These are phyloP conservation scores for Callipepla californica DNA, from an alignment of 2,113 vertebrate species.

Conservation along the genomic window DNA sequence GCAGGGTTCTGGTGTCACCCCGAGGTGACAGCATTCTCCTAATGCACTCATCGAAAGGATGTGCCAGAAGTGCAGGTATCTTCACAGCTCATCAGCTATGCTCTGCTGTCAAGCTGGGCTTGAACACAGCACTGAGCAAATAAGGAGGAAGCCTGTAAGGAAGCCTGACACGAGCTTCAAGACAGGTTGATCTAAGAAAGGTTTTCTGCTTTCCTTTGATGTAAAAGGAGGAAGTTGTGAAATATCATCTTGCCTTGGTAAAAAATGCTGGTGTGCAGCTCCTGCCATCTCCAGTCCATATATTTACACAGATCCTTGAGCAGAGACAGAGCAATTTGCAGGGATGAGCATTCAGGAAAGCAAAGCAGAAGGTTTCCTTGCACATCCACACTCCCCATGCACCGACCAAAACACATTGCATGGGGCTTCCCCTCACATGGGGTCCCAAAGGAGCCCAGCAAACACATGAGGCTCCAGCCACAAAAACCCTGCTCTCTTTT, in stretches of 20 bases:
- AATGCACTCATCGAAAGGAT: neutral
- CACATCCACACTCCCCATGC: neutral
- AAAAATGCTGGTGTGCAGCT: neutral
- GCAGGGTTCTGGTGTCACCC: neutral
- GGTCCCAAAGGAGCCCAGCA: neutral
- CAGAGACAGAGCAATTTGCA: slow-evolving; percentile 40
- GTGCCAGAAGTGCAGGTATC: accelerated
- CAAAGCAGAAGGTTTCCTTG: neutral
- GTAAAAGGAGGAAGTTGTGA: neutral
- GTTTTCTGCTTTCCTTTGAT: slow-evolving; percentile 13
- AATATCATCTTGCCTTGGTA: neutral
- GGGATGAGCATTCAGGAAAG: neutral
- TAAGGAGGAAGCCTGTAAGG: neutral
- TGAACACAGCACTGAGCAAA: neutral
- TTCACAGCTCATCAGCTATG: neutral
- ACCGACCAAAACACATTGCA: neutral
- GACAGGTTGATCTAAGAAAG: neutral
- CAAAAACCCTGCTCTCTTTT: neutral
- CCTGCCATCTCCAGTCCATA: neutral
- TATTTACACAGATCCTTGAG: slow-evolving; percentile 54
- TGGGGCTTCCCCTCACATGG: neutral
- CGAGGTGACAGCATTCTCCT: neutral
- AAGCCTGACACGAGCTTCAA: neutral
- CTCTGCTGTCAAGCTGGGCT: neutral
- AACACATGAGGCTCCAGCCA: neutral